phyloP scores from a whole-genome alignment of 1,140 invertebrate genomes.

The Eumaeus atala region DNA sequence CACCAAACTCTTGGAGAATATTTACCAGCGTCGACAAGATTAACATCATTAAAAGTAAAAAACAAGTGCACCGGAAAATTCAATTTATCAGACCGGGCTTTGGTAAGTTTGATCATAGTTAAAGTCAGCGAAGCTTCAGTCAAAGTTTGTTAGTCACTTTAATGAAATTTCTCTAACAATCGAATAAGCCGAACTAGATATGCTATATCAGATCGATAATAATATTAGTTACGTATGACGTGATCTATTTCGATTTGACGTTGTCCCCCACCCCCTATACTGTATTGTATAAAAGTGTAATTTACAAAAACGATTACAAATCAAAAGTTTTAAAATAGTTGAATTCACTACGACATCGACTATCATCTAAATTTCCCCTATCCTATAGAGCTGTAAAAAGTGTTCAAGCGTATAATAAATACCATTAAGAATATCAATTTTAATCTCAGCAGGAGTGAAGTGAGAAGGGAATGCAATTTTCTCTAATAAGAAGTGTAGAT shows the following conservation, averaged over 20 bases:
- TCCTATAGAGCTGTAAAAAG: too few relatives aligned
- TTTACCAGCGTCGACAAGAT: neutral
- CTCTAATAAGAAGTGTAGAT: slow-evolving; percentile 30
- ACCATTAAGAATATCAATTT: slow-evolving; percentile 29
- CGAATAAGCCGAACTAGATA: slow-evolving; percentile 32
- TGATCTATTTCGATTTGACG: too few relatives aligned
- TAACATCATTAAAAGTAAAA: slow-evolving; percentile 2
- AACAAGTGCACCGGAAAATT: slow-evolving; percentile 11
- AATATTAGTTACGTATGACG: too few relatives aligned
- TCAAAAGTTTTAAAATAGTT: neutral
- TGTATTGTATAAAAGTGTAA: too few relatives aligned
- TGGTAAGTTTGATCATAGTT: slow-evolving; percentile 32
- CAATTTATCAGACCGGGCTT: slow-evolving; percentile 16
- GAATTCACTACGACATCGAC: too few relatives aligned
- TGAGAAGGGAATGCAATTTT: slow-evolving; percentile 39
- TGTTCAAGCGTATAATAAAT: slow-evolving; percentile 5
- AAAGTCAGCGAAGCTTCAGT: slow-evolving; percentile 26
- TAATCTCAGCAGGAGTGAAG: slow-evolving; percentile 23
- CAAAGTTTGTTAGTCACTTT: slow-evolving; percentile 32
- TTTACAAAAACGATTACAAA: neutral
- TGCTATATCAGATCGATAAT: slow-evolving; percentile 30
- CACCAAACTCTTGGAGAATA: too few relatives aligned
- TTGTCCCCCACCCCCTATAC: slow-evolving; percentile 8
- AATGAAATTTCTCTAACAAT: slow-evolving; percentile 47
- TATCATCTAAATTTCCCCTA: too few relatives aligned